These are phyloP conservation scores for Xestobium rufovillosum DNA, from an alignment of 2,888 invertebrate genomes.

Conservation along the genomic window DNA sequence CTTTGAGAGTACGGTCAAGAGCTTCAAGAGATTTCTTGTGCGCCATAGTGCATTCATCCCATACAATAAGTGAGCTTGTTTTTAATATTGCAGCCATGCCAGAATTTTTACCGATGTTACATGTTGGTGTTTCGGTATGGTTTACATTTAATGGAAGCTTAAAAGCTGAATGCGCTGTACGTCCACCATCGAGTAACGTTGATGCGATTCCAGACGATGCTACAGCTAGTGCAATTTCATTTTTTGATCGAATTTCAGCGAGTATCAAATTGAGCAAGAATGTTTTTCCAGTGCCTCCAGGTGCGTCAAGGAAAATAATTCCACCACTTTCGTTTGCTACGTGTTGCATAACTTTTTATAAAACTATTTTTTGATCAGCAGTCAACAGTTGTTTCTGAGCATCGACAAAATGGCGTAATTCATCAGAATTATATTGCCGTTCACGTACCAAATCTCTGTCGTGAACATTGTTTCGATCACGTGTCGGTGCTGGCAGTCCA, in stretches of 20 bases:
- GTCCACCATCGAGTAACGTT: conserved; percentile 32
- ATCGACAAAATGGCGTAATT: background rate
- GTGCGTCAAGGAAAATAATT: conserved; percentile 31
- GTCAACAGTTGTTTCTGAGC: too few relatives aligned
- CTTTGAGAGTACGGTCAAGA: conserved; percentile 16
- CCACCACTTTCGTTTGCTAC: too few relatives aligned
- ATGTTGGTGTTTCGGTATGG: too few relatives aligned
- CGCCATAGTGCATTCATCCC: too few relatives aligned
- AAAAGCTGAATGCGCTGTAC: too few relatives aligned
- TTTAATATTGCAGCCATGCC: too few relatives aligned
- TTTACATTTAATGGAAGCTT: conserved; percentile 31
- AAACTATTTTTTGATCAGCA: conserved; percentile 25
- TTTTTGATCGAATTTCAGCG: conserved; percentile 29
- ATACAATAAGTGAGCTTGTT: too few relatives aligned
- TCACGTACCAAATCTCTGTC: conserved; percentile 13
- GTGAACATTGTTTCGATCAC: background rate
- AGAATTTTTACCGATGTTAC: too few relatives aligned
- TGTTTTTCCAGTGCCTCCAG: too few relatives aligned
- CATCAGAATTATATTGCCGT: conserved; percentile 8
- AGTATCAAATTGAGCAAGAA: conserved; percentile 35
- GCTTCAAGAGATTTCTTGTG: too few relatives aligned
- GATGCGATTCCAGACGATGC: conserved; percentile 42
- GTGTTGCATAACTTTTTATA: too few relatives aligned
- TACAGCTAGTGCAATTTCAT: conserved; percentile 35
- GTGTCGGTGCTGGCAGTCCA: conserved; percentile 6